Evolutionary conservation across 2,888 invertebrate genomes (phyloP).

Genomic region (Melanostoma scalare): DNA sequence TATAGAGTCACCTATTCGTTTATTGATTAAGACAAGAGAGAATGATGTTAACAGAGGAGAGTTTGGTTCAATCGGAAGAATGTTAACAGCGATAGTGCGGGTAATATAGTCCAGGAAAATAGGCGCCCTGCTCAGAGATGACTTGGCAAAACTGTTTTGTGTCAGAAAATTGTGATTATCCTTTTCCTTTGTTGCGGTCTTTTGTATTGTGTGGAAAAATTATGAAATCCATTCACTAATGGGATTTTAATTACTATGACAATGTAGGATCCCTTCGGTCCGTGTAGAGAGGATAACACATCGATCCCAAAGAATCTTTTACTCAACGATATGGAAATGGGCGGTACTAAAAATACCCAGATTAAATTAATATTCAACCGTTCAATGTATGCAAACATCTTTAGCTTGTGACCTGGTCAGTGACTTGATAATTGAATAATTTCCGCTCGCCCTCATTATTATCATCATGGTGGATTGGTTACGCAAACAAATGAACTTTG

Average conservation of each 20-base stretch:
- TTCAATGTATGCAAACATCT: slow-evolving; percentile 37
- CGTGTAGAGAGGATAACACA: slow-evolving; percentile 19
- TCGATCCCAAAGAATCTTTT: slow-evolving; percentile 20
- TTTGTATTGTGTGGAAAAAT: slow-evolving; percentile 22
- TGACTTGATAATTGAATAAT: slow-evolving; percentile 54
- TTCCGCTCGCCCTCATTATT: background rate
- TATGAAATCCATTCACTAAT: slow-evolving; percentile 39
- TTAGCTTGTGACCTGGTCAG: slow-evolving; percentile 35
- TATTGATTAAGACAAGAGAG: slow-evolving; percentile 42
- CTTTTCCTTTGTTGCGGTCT: slow-evolving; percentile 28
- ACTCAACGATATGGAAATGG: slow-evolving; percentile 38
- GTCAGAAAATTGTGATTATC: slow-evolving; percentile 22
- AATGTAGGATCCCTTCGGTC: slow-evolving; percentile 15
- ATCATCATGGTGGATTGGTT: background rate
- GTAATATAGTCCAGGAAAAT: slow-evolving; percentile 14
- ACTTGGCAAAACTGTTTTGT: slow-evolving; percentile 18
- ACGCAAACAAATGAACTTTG: background rate
- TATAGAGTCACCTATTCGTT: background rate
- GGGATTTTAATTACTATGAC: slow-evolving; percentile 60
- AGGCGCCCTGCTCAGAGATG: slow-evolving; percentile 17
- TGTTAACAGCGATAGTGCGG: slow-evolving; percentile 13
- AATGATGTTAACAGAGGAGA: slow-evolving; percentile 12
- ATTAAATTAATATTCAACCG: slow-evolving; percentile 32
- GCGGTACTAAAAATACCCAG: background rate
- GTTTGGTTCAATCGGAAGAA: slow-evolving; percentile 26